Evolutionary conservation across 2,113 vertebrate species (phyloP).

Genomic region (Chionodraco myersi): DNA sequence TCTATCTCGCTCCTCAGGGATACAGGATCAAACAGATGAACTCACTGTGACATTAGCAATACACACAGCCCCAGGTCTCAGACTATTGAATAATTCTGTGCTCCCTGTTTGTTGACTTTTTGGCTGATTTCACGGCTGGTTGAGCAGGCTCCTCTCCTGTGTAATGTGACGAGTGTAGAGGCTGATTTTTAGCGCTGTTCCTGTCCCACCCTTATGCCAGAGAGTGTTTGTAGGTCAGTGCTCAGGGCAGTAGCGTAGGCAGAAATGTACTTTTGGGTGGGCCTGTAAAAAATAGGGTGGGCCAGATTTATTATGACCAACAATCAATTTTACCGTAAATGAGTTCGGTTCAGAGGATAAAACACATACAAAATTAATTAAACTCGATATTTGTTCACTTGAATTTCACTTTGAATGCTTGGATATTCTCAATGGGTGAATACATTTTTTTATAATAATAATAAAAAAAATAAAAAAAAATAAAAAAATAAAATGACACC

Average conservation of each 20-base stretch:
- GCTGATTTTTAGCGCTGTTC: conserved; percentile 53
- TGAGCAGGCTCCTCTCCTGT: conserved; percentile 63
- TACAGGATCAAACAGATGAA: conserved; percentile 50
- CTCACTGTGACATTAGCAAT: conserved; percentile 51
- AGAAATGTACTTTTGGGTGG: no score
- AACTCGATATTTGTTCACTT: no score
- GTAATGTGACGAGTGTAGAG: conserved; percentile 61
- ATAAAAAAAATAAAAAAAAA: no score
- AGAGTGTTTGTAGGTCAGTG: conserved; percentile 51
- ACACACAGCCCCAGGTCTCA: conserved; percentile 53
- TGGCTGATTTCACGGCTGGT: conserved; percentile 66
- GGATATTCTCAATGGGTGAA: no score
- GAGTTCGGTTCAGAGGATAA: no score
- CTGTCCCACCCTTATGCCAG: conserved; percentile 46
- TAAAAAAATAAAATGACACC: no score
- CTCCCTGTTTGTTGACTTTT: conserved; percentile 66
- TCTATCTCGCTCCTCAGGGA: conserved; percentile 36
- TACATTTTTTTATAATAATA: no score
- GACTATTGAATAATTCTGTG: conserved; percentile 58
- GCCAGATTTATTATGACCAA: no score
- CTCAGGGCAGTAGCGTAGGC: not conserved
- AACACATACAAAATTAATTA: no score
- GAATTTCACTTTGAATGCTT: no score
- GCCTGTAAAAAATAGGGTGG: no score
- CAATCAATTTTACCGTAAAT: no score